Percentiles rank a stretch among this genome's conserved stretches.
phyloP scores from a whole-genome alignment of 2,888 invertebrate species.

The Gerris lacustris region DNA sequence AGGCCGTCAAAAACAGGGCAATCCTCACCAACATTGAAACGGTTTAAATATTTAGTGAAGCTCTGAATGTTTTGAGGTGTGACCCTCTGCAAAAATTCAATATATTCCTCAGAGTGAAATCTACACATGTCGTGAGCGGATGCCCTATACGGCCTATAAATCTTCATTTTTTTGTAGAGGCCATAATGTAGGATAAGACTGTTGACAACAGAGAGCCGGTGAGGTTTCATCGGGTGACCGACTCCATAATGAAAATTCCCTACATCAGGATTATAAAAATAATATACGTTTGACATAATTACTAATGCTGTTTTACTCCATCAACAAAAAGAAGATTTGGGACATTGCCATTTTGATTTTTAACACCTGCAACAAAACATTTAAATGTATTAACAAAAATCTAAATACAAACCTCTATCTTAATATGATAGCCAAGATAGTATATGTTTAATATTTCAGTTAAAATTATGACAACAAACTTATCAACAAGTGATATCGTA shows the following conservation, averaged over 20 bases:
- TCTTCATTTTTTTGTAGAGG: conserved; percentile 90
- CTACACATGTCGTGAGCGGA: conserved; percentile 93
- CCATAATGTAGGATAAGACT: conserved; percentile 92
- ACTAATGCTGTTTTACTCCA: not conserved
- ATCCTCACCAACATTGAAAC: conserved; percentile 97
- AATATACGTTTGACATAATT: conserved; percentile 57
- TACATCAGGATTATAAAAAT: conserved; percentile 95
- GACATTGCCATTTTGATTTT: no score
- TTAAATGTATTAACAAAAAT: no score
- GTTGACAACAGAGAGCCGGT: conserved; percentile 87
- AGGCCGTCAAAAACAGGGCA: conserved; percentile 92
- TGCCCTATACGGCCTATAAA: conserved; percentile 87
- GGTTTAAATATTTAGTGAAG: conserved; percentile 81
- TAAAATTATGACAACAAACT: no score
- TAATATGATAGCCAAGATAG: no score
- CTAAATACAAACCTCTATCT: no score
- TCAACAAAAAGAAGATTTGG: no score
- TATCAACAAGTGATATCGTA: no score
- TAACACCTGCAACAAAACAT: no score
- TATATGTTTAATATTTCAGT: no score
- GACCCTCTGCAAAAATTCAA: conserved; percentile 89
- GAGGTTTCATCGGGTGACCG: conserved; percentile 99
- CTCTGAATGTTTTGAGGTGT: conserved; percentile 88
- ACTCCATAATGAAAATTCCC: conserved; percentile 98
- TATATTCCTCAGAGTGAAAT: conserved; percentile 96